Evolutionary conservation across 2,113 vertebrate genomes (phyloP), one percentile per base, ranked within the genome.

Genomic region (Petroica traversi): DNA sequence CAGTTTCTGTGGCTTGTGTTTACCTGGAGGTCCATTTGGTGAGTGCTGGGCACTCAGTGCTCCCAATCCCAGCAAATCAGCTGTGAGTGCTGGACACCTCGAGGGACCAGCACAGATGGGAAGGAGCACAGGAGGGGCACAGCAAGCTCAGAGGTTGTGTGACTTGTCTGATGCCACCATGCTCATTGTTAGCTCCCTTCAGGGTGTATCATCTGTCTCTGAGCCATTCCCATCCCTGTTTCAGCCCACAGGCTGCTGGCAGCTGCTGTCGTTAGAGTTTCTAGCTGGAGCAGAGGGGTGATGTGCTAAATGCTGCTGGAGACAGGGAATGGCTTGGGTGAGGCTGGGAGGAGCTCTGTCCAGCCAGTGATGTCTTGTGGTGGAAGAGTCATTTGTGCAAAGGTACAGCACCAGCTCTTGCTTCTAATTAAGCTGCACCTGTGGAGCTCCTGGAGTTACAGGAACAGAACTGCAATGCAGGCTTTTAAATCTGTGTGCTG

Each of bases 221-320:
- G 41, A 85, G 78, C 62, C 76, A 20, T 85, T 81, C 41, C 49
- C 36, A 2, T 22, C 29, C 36, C 71, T 51, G 0, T 62, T 61
- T 41, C 78, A 57, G 82, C 46, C 43, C 43, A 7, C n/a, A 14
- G n/a, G 36, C 57, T 66, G 45, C 82, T 83, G 85, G 58, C 88
- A 90, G 91, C 88, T 90, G 88, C 46, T 52, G 29, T 46, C 59
- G 3, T 45, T 24, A 38, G 59, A 73, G 62, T 34, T 61, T 38
- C 85, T 38, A 9, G 15, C 62, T 29, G 0, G 0, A 71, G 76
- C 49, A 41, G 1, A 38, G 81, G 64, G 51, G 40, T 0, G 0
- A 55, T 1, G 33, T 48, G 69, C 33, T 54, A 38, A 57, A 33
- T 74, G 72, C 77, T 94, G 68, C 87, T 63, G 82, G 75, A 31